Base-by-base conservation (phyloP, 2,113 vertebrate genomes). In the Gnathonemus echidnorhynchus region DNA sequence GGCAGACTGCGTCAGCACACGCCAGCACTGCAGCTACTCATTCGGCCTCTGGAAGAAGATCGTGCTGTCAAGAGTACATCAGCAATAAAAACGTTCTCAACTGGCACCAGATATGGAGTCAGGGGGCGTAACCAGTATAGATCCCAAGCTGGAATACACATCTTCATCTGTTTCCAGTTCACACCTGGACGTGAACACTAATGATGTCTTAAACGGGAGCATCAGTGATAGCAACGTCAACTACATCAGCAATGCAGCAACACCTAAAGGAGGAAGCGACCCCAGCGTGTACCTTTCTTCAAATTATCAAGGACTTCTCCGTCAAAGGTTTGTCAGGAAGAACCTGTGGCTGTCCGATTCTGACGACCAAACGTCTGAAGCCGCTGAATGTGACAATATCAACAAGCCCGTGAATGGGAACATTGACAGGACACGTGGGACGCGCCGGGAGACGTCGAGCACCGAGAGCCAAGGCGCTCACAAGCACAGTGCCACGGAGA, bases 301-400 rank as follows among this genome's bases (percentile, higher is more conserved):
- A 0, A 93, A 95, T 42, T 94, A 94, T 94, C 93, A 94, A 92
- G 94, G 95, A 92, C 92, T 95, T 56, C 95, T 96, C 89, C 97
- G 97, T 66, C 97, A 97, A 94, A 96, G 98, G 91, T 99, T 99
- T 92, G 95, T 98, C 93, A 96, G 98, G 88, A 94, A 97, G 92
- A 98, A 96, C 88, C 94, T 98, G 92, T 97, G 98, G 96, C 96
- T 98, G 92, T 97, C 97, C 15, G 98, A 98, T 92, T 95, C 97
- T 90, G 97, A 98, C 93, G 97, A 98, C 50, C 96, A 94, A 53
- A 92, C 94, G 0, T 93, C 95, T 90, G 98, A 98, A 90, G 92
- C 96, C 1, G 89, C 95, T 66, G 97, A 98, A 91, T 94, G 95
- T 0, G 94, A 94, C 70, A 92, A n/a, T 91, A 93, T 53, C 92